Evolutionary conservation across 2,113 vertebrate species (phyloP).

Genomic region (Limnothrissa miodon): DNA sequence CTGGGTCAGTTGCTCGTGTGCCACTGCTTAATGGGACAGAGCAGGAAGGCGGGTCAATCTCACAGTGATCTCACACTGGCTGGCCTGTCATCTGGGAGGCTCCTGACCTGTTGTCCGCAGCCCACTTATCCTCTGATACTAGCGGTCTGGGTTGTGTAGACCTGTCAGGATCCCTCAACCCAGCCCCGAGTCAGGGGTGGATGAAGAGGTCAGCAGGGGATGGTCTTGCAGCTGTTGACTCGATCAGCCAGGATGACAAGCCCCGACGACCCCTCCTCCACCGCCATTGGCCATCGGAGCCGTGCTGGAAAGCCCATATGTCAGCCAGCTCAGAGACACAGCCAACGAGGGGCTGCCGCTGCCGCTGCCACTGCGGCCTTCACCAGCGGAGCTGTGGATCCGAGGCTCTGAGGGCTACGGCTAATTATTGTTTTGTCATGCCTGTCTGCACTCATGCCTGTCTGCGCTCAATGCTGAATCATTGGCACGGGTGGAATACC

Average conservation of each 20-base stretch:
- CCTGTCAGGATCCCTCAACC: not conserved
- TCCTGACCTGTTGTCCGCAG: not conserved
- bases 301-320: not conserved
- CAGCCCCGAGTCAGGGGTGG: not conserved
- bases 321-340: not conserved
- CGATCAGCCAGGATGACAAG: too few relatives aligned
- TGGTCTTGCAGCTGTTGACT: too few relatives aligned
- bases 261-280: too few relatives aligned
- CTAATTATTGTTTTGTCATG: conserved; percentile 7
- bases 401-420: not conserved
- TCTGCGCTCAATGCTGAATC: not conserved
- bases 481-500: not conserved
- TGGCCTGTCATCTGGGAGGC: not conserved
- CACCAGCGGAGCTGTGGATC: too few relatives aligned
- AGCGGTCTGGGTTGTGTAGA: not conserved
- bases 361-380: too few relatives aligned
- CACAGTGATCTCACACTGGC: not conserved
- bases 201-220: not conserved
- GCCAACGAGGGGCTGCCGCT: not conserved
- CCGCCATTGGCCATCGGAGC: not conserved
- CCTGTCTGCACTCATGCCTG: not conserved
- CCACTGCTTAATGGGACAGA: not conserved
- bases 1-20: not conserved
- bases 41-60: not conserved
- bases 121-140: not conserved